Evolutionary conservation across 2,888 invertebrate species (phyloP).

Genomic region (Scaptomyza tumidula): DNA sequence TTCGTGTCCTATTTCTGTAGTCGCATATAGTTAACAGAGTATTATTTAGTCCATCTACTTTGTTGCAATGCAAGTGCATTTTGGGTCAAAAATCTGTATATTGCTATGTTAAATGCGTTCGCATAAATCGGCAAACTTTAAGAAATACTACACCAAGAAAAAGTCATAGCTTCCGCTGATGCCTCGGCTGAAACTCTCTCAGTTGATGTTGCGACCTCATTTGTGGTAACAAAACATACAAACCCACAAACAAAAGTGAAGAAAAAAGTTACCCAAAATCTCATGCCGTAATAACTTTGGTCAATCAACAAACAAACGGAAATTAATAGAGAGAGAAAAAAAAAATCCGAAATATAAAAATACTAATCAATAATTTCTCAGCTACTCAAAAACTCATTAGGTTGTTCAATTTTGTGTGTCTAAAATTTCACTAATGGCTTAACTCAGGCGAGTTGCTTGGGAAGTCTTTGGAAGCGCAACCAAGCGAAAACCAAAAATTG

Average conservation of each 20-base stretch:
- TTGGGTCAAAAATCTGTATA: no score
- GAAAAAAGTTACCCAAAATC: conserved; percentile 16
- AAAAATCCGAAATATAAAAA: conserved; percentile 9
- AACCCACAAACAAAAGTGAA: conserved; percentile 43
- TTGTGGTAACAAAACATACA: conserved; percentile 43
- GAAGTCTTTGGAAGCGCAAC: neutral
- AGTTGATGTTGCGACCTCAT: conserved; percentile 27
- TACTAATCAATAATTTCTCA: conserved; percentile 69
- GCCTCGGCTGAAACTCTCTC: conserved; percentile 36
- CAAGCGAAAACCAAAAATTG: conserved; percentile 11
- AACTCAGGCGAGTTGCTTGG: conserved; percentile 16
- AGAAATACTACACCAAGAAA: neutral
- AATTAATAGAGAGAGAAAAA: neutral
- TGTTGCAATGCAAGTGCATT: no score
- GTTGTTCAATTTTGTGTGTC: conserved; percentile 19
- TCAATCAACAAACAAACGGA: conserved; percentile 19
- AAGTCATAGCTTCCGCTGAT: conserved; percentile 11
- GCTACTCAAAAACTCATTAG: conserved; percentile 73
- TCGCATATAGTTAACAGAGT: no score
- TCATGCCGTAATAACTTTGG: conserved; percentile 36
- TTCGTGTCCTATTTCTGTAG: no score
- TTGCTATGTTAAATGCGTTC: neutral
- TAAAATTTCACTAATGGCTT: conserved; percentile 49
- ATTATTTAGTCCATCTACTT: no score
- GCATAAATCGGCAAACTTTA: neutral